Evolutionary conservation across 2,797 vertebrate genomes (phyloP), one percentile per base, ranked within the genome.

Genomic region (Sebastolobus altivelis): DNA sequence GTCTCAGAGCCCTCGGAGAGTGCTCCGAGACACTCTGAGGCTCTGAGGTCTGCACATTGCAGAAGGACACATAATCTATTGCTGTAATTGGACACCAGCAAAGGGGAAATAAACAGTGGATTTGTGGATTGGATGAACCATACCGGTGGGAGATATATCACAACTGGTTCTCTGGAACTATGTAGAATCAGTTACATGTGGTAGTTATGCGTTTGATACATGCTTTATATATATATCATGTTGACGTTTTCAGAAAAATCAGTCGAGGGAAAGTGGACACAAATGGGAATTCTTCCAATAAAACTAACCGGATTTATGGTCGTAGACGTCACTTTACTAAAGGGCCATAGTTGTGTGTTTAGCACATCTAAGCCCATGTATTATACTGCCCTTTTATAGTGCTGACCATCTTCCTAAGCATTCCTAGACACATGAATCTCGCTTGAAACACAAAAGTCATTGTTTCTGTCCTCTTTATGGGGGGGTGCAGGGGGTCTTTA

Each of bases 31-130:
- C 25, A 25, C 25, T 25, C 25, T 25, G 25, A 25, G 25, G 25
- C 25, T 25, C 25, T 25, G 25, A 25, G 60, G 65, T 80, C 79
- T 49, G 58, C 56, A 68, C 59, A 35, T 69, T 31, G 81, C 56
- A 79, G 72, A 80, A 77, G 81, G 84, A 85, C 83, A 90, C 72
- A 83, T 87, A 88, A 88, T 89, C 76, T 87, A 86, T 87, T 77
- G 70, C 65, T 88, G 79, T 83, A 90, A 92, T 86, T 84, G 77
- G 69, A 82, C 62, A 18, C 63, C 62, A 46, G 87, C 68, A 82
- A 78, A 83, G 74, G 52, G 75, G 84, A 82, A 89, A 88, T 84
- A 71, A 78, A 72, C 60, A n/a, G 62, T 60, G 82, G 77, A 79
- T 87, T 85, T 82, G 82, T 83, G 82, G 83, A 88, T 83, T 62